These are phyloP conservation scores for Mesoclemmys tuberculata DNA, from an alignment of 2,113 vertebrate species.

Conservation along the genomic window DNA sequence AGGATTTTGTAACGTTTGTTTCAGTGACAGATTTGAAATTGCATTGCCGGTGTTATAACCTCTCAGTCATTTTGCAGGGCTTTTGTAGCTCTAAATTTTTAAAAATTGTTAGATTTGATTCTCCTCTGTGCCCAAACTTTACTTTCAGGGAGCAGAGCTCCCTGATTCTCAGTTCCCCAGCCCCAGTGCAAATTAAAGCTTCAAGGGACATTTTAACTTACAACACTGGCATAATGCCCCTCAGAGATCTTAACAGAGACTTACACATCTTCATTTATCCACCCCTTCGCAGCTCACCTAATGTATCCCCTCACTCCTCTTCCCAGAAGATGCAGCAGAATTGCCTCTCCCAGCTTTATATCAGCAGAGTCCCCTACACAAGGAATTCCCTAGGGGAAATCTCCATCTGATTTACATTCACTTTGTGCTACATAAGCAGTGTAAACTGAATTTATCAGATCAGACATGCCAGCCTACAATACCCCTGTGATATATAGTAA, in stretches of 20 bases:
- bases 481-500: background rate
- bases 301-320: background rate
- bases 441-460: background rate
- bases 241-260: background rate
- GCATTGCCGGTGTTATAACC: background rate
- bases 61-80: background rate
- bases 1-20: background rate
- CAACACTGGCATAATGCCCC: no score
- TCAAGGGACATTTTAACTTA: no score
- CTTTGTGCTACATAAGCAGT: background rate
- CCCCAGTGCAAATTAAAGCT: background rate
- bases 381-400: background rate
- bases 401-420: background rate
- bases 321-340: background rate
- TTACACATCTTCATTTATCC: background rate
- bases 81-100: background rate
- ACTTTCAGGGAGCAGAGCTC: background rate
- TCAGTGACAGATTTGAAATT: background rate
- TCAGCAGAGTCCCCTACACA: accelerated
- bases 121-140: accelerated
- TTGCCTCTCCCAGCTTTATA: background rate
- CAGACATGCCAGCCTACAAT: accelerated
- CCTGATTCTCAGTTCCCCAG: background rate
- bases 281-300: background rate
- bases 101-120: background rate